Evolutionary conservation across 37 sponge, comb jelly and placozoan genomes (phyloP).

Genomic region (Hormiphora californensis): DNA sequence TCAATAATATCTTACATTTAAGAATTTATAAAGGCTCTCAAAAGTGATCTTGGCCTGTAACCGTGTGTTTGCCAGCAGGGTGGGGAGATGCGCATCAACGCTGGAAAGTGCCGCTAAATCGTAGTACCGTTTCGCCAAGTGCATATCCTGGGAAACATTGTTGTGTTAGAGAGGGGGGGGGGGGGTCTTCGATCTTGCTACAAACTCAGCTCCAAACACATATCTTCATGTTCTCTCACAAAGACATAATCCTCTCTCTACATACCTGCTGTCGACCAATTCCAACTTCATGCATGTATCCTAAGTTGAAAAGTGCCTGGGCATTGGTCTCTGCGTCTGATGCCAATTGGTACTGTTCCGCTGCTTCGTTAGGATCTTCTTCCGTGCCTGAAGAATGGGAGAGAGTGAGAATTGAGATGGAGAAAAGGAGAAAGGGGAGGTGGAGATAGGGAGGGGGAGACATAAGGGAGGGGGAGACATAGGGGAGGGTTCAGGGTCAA

Average conservation of each 20-base stretch:
- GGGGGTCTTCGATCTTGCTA: neutral
- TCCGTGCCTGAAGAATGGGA: slow-evolving; percentile 58
- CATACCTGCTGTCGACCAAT: slow-evolving; percentile 82
- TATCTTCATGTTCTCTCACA: neutral
- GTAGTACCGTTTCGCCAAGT: slow-evolving; percentile 92
- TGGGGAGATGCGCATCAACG: slow-evolving; percentile 77
- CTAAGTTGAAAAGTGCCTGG: slow-evolving; percentile 97
- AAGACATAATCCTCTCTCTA: neutral
- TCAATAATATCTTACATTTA: too few species aligned
- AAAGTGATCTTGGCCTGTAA: slow-evolving; percentile 55
- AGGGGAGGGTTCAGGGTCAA: too few species aligned
- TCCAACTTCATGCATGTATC: slow-evolving; percentile 95
- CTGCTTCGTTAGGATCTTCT: slow-evolving; percentile 80
- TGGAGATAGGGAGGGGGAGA: too few species aligned
- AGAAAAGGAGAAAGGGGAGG: too few species aligned
- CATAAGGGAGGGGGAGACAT: too few species aligned
- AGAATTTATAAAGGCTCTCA: slow-evolving; percentile 11
- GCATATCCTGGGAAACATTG: slow-evolving; percentile 70
- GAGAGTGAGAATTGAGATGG: too few species aligned
- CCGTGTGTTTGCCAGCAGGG: slow-evolving; percentile 76
- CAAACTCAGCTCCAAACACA: neutral
- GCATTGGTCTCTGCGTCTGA: slow-evolving; percentile 70
- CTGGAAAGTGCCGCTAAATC: slow-evolving; percentile 83
- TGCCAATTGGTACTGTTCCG: slow-evolving; percentile 84
- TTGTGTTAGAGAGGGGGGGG: neutral